phyloP scores from a whole-genome alignment of 2,888 invertebrate genomes.

The Rhagonycha lutea region DNA sequence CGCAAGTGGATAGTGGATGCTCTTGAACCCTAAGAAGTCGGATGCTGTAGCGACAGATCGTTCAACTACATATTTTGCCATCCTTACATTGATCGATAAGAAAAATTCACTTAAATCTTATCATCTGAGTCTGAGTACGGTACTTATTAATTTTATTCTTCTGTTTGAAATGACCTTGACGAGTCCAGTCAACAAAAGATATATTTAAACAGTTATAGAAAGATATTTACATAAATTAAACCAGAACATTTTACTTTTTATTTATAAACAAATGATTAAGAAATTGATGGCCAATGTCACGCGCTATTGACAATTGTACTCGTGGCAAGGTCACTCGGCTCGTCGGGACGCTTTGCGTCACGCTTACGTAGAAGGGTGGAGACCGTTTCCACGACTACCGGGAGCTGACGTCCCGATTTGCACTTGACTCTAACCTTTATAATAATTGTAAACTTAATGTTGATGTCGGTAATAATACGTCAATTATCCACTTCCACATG shows the following conservation, averaged over 20 bases:
- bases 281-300: conserved; percentile 45
- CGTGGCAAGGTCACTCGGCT: conserved; percentile 49
- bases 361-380: conserved; percentile 50
- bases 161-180: not conserved
- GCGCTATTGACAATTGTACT: conserved; percentile 38
- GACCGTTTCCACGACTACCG: conserved; percentile 48
- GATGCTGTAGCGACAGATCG: not conserved
- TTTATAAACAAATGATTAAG: conserved; percentile 14
- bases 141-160: not conserved
- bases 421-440: conserved; percentile 34
- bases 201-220: not conserved
- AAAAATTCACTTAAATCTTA: not conserved
- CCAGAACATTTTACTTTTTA: not conserved
- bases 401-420: conserved; percentile 40
- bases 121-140: not conserved
- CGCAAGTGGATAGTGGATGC: not conserved
- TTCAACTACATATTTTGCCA: not conserved
- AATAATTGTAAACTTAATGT: not conserved
- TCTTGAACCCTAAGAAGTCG: not conserved
- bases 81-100: not conserved
- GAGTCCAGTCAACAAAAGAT: not conserved
- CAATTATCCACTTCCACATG: conserved; percentile 5
- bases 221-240: not conserved
- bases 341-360: conserved; percentile 50
- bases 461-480: conserved; percentile 1